Conservation (phyloP, 2,113 vertebrate species). For the Oxygymnocypris stewartii region DNA sequence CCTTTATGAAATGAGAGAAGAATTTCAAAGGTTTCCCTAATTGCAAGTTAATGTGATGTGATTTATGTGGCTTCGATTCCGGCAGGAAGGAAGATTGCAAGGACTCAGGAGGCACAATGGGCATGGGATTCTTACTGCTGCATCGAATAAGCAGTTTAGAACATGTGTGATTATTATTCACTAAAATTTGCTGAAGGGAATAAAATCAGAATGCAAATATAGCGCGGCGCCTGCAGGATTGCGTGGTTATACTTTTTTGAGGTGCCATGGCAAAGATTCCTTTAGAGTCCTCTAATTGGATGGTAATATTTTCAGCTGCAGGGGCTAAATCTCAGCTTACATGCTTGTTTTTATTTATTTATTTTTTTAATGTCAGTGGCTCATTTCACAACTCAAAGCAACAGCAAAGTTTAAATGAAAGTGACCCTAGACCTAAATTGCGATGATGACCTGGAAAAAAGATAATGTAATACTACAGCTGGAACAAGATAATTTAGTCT, state of each 20-base stretch:
- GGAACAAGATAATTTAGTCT: constrained; percentile 9
- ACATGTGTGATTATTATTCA: constrained; percentile 48
- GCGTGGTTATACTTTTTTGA: background rate
- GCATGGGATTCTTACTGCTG: constrained; percentile 48
- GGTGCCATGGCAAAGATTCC: constrained; percentile 18
- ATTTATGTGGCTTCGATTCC: constrained; percentile 56
- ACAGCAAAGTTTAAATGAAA: background rate
- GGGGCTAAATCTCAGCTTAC: constrained; percentile 25
- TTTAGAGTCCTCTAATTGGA: constrained; percentile 4
- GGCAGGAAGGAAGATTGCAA: constrained; percentile 44
- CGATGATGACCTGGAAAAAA: constrained; percentile 12
- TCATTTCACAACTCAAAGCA: background rate
- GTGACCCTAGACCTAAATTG: constrained; percentile 28
- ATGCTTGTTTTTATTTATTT: background rate
- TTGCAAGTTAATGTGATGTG: constrained; percentile 55
- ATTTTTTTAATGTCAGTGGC: background rate
- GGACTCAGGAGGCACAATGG: constrained; percentile 53
- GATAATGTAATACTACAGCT: background rate
- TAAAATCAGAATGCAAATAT: constrained; percentile 46
- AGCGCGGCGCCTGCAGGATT: background rate
- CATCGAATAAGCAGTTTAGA: constrained; percentile 34
- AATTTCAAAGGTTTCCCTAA: constrained; percentile 57
- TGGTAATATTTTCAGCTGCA: constrained; percentile 22
- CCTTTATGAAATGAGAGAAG: constrained; percentile 53
- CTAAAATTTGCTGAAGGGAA: constrained; percentile 31